Evolutionary conservation across 2,113 vertebrate species (phyloP).

Genomic region (Okapia johnstoni): DNA sequence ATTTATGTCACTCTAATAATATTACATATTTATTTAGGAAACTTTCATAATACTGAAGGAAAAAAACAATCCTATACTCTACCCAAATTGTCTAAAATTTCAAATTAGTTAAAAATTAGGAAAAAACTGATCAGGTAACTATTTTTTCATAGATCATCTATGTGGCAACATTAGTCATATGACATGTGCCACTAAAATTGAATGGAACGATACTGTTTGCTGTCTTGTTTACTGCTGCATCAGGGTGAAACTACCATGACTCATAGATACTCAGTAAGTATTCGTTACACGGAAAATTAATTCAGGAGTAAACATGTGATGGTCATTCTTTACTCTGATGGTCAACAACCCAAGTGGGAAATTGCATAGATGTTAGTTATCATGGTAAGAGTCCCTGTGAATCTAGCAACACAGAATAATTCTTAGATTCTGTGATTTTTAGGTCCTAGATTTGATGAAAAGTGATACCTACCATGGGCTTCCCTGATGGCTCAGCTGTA

Average conservation of each 20-base stretch:
- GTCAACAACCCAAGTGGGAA: not conserved
- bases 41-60: not conserved
- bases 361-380: not conserved
- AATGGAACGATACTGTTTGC: not conserved
- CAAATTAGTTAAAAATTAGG: not conserved
- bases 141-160: not conserved
- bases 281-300: not conserved
- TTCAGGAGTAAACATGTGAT: not conserved
- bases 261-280: not conserved
- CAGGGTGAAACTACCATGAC: not conserved
- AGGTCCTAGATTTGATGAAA: not conserved
- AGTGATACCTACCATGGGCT: not conserved
- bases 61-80: not conserved
- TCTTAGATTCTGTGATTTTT: not conserved
- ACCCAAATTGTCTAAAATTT: not conserved
- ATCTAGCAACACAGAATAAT: not conserved
- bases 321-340: not conserved
- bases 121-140: not conserved
- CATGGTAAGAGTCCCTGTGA: not conserved
- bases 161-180: not conserved
- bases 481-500: not conserved
- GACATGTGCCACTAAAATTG: not conserved
- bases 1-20: not conserved
- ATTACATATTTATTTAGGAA: not conserved
- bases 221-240: not conserved